phyloP scores from a whole-genome alignment of 2,113 vertebrate genomes.

The Xiphophorus hellerii region DNA sequence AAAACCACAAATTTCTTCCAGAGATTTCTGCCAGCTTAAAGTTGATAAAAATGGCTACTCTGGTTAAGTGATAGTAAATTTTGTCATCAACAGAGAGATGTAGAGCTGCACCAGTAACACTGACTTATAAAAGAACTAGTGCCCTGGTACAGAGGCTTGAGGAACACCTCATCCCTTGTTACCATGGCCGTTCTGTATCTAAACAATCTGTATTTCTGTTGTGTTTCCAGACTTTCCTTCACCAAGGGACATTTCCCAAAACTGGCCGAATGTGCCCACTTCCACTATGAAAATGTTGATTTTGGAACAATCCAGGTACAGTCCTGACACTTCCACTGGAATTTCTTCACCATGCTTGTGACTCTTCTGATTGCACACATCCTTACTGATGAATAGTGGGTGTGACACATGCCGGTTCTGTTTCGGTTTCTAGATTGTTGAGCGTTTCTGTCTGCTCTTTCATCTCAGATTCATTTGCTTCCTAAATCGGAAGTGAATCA shows the following conservation, averaged over 20 bases:
- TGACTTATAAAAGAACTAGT: too few species aligned
- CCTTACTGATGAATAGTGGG: background rate
- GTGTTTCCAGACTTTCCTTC: conserved; percentile 89
- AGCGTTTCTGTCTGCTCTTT: background rate
- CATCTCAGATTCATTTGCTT: background rate
- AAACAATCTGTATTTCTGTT: conserved; percentile 37
- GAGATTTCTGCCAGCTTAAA: too few species aligned
- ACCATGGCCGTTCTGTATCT: conserved; percentile 17
- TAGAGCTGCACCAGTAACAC: too few species aligned
- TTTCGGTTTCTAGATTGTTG: background rate
- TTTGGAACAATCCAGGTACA: conserved; percentile 97
- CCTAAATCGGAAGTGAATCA: background rate
- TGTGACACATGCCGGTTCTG: background rate
- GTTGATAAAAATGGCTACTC: too few species aligned
- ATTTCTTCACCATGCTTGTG: too few species aligned
- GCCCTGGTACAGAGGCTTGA: too few species aligned
- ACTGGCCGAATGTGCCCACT: conserved; percentile 97
- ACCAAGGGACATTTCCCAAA: conserved; percentile 98
- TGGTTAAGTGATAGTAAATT: too few species aligned
- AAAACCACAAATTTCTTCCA: too few species aligned
- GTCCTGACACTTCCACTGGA: background rate
- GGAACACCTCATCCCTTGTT: conserved; percentile 9
- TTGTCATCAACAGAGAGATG: too few species aligned
- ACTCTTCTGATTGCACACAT: background rate
- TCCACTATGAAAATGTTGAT: conserved; percentile 99